These are phyloP conservation scores for Rhipidura dahli DNA, from an alignment of 2,113 vertebrate genomes.

Conservation along the genomic window DNA sequence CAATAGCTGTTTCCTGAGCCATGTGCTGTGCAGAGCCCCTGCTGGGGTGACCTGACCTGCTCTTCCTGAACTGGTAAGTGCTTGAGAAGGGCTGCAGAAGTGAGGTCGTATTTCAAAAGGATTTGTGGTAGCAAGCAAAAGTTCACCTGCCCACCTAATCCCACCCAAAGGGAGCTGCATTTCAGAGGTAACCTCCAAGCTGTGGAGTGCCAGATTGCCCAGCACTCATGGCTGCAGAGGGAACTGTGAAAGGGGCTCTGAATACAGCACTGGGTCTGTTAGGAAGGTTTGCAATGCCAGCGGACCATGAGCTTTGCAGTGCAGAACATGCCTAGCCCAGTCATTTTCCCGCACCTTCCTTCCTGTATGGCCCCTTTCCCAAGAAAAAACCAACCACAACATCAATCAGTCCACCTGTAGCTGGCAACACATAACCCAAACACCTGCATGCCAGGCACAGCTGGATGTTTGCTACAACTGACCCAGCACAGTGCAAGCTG, in stretches of 20 bases:
- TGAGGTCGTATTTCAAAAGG: background rate
- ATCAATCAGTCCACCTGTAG: background rate
- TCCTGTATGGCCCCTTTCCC: background rate
- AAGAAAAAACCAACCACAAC: background rate
- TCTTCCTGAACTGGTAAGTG: background rate
- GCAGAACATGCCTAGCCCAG: background rate
- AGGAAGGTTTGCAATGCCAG: background rate
- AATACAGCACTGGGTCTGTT: background rate
- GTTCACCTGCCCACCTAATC: background rate
- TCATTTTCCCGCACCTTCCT: background rate
- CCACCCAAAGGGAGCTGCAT: background rate
- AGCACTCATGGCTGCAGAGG: background rate
- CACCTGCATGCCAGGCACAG: conserved; percentile 9
- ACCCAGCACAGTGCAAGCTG: background rate
- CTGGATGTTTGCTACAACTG: background rate
- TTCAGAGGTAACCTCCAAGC: background rate
- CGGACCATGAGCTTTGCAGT: background rate
- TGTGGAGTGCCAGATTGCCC: background rate
- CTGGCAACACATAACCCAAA: background rate
- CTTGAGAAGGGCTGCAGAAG: background rate
- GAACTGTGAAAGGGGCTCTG: background rate
- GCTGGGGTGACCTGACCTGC: background rate
- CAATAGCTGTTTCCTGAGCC: background rate
- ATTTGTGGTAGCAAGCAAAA: background rate
- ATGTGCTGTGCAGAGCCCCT: background rate